Conservation (phyloP, 2,113 vertebrate species). For the Trogon melanurus region DNA sequence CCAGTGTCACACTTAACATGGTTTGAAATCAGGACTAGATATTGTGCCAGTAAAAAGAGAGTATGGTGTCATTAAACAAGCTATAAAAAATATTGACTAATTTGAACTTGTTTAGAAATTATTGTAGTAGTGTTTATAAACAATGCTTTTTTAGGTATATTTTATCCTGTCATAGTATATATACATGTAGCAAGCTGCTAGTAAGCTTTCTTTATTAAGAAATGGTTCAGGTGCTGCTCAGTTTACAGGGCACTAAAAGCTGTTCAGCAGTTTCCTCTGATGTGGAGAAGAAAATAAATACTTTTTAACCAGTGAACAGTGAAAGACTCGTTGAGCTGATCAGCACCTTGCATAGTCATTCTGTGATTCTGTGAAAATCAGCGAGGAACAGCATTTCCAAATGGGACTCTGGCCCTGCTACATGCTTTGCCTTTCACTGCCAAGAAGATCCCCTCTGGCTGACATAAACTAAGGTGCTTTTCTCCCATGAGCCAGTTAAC, state of each 20-base stretch:
- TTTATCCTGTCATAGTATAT: background rate
- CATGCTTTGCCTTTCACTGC: background rate
- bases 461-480: background rate
- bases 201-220: background rate
- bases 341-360: background rate
- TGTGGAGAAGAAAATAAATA: background rate
- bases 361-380: background rate
- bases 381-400: background rate
- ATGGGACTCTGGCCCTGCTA: background rate
- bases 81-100: background rate
- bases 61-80: background rate
- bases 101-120: background rate
- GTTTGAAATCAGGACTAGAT: background rate
- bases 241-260: background rate
- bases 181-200: background rate
- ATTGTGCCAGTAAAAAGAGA: background rate
- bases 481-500: background rate
- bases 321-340: rapidly evolving
- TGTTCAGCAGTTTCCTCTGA: background rate
- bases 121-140: background rate
- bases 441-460: background rate
- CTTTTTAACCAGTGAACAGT: background rate
- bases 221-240: background rate
- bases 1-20: background rate
- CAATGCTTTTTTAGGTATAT: background rate